phyloP scores from a whole-genome alignment of 2,888 invertebrate genomes.

The Nymphalis urticae region DNA sequence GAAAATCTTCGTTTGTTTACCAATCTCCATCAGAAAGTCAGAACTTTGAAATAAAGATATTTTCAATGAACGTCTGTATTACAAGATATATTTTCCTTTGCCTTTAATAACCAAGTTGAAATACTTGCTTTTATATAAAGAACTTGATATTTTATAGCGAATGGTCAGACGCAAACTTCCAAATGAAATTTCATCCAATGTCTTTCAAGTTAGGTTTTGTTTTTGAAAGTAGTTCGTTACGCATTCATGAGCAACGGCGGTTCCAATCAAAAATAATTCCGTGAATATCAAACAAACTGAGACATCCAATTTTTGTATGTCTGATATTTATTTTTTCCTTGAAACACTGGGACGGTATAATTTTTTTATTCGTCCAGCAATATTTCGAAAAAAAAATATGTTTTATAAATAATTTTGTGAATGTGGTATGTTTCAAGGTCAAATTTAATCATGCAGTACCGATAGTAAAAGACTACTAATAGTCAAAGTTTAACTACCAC shows the following conservation, averaged over 20 bases:
- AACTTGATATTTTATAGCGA: neutral
- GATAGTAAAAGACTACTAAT: too few relatives aligned
- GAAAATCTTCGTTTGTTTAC: too few relatives aligned
- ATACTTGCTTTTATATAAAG: neutral
- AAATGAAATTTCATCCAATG: conserved; percentile 11
- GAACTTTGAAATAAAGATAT: too few relatives aligned
- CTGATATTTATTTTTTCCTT: conserved; percentile 5
- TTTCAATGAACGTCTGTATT: too few relatives aligned
- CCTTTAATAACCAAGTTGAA: neutral
- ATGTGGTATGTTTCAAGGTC: too few relatives aligned
- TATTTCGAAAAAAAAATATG: neutral
- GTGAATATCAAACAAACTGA: conserved; percentile 10
- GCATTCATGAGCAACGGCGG: conserved; percentile 28
- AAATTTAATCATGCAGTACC: too few relatives aligned
- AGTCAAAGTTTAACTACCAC: too few relatives aligned
- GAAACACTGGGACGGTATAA: conserved; percentile 1
- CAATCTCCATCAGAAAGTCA: too few relatives aligned
- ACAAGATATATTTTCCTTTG: too few relatives aligned
- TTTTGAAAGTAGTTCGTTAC: conserved; percentile 25
- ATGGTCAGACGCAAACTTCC: conserved; percentile 3
- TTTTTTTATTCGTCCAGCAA: conserved; percentile 1
- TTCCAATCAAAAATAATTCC: conserved; percentile 29
- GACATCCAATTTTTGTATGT: conserved; percentile 5
- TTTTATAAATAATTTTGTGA: too few relatives aligned
- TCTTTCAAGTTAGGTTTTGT: conserved; percentile 19